Percentiles rank a stretch among this genome's conserved stretches.
Conservation (phyloP, 64 coral and sea anemone species). For the Astreopora myriophthalma region DNA sequence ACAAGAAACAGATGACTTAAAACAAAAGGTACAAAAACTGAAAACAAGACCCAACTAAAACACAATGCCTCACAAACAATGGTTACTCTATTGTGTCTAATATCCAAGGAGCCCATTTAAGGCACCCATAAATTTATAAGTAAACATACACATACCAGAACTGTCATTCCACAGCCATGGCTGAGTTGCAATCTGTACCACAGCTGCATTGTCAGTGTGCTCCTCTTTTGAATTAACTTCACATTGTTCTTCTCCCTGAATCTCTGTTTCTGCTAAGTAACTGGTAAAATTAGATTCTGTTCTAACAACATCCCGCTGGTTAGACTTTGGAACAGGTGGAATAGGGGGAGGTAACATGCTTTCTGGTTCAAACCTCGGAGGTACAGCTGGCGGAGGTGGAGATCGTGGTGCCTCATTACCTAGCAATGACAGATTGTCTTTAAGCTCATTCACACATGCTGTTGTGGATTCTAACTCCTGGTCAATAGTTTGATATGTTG, state of each 20-base stretch:
- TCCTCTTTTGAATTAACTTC: slow-evolving; percentile 45
- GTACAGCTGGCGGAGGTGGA: slow-evolving; percentile 65
- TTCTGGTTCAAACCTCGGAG: slow-evolving; percentile 54
- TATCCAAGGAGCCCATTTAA: too few relatives aligned
- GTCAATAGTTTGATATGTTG: slow-evolving; percentile 39
- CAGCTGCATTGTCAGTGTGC: slow-evolving; percentile 32
- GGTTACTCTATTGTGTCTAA: too few relatives aligned
- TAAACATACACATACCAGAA: slow-evolving; percentile 23
- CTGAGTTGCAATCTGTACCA: not conserved
- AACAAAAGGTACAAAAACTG: too few relatives aligned
- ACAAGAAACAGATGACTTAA: too few relatives aligned
- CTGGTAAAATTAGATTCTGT: slow-evolving; percentile 65
- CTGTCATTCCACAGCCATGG: slow-evolving; percentile 72
- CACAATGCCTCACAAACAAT: too few relatives aligned
- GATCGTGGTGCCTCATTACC: not conserved
- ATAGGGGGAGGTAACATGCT: not conserved
- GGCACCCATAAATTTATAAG: not conserved
- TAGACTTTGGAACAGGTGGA: slow-evolving; percentile 29
- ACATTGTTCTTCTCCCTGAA: slow-evolving; percentile 27
- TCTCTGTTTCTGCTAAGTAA: slow-evolving; percentile 30
- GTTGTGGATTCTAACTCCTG: not conserved
- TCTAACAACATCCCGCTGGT: slow-evolving; percentile 35
- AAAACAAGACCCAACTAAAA: too few relatives aligned
- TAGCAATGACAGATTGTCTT: not conserved
- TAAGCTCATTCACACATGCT: not conserved